Conservation (phyloP, 30 jellyfish, hydroid and myxozoan species). For the Aurelia aurita complex sp. Pacific region DNA sequence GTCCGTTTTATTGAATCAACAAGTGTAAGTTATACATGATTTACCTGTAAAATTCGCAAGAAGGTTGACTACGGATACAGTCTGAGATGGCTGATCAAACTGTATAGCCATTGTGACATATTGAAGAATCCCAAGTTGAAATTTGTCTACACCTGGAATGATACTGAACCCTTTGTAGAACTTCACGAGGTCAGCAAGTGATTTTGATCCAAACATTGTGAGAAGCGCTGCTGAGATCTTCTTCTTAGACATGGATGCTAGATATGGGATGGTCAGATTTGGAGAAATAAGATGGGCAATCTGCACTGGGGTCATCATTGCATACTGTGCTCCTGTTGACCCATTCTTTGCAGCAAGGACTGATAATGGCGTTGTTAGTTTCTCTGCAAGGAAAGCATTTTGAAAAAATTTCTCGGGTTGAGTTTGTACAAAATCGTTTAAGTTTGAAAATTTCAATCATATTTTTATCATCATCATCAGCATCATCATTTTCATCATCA, state of each 20-base stretch:
- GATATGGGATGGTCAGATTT: neutral
- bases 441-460: no score
- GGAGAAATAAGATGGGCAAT: neutral
- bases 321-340: neutral
- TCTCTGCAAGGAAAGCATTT: conserved; percentile 5
- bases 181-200: conserved; percentile 8
- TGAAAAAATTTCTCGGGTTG: no score
- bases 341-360: conserved; percentile 9
- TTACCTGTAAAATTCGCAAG: conserved; percentile 20
- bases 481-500: no score
- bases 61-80: neutral
- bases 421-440: no score
- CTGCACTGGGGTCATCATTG: conserved; percentile 8
- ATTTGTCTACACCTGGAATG: neutral
- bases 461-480: no score
- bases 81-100: conserved; percentile 5
- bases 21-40: no score
- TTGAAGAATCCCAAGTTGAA: neutral
- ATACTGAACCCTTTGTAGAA: conserved; percentile 22
- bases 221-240: conserved; percentile 17
- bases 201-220: conserved; percentile 4
- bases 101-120: neutral
- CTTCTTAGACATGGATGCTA: neutral
- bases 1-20: no score
- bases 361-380: conserved; percentile 4